phyloP scores from a whole-genome alignment of 2,888 invertebrate species.

The Eristalis tenax region DNA sequence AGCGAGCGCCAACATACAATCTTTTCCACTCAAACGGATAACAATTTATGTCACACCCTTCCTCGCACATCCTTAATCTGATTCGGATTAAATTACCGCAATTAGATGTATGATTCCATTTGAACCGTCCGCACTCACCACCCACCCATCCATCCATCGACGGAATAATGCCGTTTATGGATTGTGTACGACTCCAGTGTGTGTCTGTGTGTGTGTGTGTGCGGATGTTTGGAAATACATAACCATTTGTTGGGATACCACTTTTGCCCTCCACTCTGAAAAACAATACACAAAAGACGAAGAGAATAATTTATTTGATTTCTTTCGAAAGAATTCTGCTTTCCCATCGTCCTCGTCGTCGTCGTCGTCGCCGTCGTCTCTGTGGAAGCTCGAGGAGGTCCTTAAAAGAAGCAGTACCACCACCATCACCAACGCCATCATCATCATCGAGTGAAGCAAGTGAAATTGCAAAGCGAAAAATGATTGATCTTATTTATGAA shows the following conservation, averaged over 20 bases:
- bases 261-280: not conserved
- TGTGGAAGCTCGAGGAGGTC: not conserved
- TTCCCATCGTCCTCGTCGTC: not conserved
- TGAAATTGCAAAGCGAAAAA: slow-evolving; percentile 58
- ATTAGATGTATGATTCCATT: slow-evolving; percentile 62
- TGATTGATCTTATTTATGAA: slow-evolving; percentile 69
- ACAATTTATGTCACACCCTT: slow-evolving; percentile 40
- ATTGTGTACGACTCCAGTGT: slow-evolving; percentile 39
- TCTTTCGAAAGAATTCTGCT: slow-evolving; percentile 19
- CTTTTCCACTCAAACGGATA: slow-evolving; percentile 27
- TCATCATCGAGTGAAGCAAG: not conserved
- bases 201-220: slow-evolving; percentile 22
- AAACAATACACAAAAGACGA: slow-evolving; percentile 29
- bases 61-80: slow-evolving; percentile 37
- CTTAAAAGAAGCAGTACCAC: not conserved
- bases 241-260: slow-evolving; percentile 38
- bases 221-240: slow-evolving; percentile 13
- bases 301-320: slow-evolving; percentile 51
- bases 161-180: slow-evolving; percentile 41
- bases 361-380: not conserved
- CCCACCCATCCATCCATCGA: slow-evolving; percentile 8
- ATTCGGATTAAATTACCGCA: slow-evolving; percentile 65
- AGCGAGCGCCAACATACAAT: not conserved
- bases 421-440: not conserved
- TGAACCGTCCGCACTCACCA: slow-evolving; percentile 31